These are phyloP conservation scores for Euphydryas editha DNA, from an alignment of 2,888 invertebrate genomes.

Conservation along the genomic window DNA sequence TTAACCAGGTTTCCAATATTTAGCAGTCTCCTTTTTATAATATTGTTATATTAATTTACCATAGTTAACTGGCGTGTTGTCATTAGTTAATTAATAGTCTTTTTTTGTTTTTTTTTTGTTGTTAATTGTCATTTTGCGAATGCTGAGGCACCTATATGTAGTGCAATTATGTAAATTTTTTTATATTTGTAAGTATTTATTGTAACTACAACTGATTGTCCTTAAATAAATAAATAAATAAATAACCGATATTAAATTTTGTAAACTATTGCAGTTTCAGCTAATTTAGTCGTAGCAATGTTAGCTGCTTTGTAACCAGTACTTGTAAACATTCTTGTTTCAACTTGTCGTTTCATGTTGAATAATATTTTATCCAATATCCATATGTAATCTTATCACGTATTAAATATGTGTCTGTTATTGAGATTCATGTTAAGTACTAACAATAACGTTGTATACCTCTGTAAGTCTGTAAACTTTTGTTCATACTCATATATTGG, in stretches of 20 bases:
- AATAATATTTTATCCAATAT: conserved; percentile 4
- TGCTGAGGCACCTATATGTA: too few species aligned
- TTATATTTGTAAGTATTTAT: too few species aligned
- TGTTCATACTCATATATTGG: neutral
- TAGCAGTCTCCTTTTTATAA: too few species aligned
- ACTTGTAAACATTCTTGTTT: conserved; percentile 5
- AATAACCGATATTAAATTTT: neutral
- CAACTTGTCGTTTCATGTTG: conserved; percentile 2
- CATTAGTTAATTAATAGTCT: too few species aligned
- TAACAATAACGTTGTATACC: neutral
- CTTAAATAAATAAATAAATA: too few species aligned
- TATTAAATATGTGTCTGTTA: conserved; percentile 10
- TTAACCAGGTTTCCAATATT: too few species aligned
- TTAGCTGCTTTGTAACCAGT: conserved; percentile 2
- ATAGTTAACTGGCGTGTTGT: too few species aligned
- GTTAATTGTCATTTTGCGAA: too few species aligned
- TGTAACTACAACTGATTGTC: too few species aligned
- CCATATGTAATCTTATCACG: conserved; percentile 9
- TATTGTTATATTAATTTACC: too few species aligned
- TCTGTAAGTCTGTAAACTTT: neutral
- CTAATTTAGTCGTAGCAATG: neutral
- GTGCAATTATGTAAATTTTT: too few species aligned
- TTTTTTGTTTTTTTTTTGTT: too few species aligned
- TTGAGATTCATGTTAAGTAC: conserved; percentile 7
- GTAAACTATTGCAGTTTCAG: neutral